Conservation (phyloP, 2,797 vertebrate genomes). For the Paedocypris micromegethes region DNA sequence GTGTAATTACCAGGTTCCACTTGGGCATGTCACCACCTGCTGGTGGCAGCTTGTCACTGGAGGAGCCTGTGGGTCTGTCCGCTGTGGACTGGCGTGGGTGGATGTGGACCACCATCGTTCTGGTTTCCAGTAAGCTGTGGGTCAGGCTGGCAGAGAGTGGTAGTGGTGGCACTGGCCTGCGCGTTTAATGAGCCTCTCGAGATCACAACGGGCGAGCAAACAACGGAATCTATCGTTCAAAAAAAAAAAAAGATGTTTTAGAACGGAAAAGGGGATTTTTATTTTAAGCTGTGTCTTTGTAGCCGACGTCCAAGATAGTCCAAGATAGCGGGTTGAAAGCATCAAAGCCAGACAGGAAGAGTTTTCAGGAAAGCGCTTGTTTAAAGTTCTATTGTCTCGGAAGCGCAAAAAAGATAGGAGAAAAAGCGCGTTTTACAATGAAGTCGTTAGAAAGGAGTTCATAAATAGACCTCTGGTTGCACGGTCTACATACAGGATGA, state of each 20-base stretch:
- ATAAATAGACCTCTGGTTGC: conserved; percentile 16
- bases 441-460: conserved; percentile 17
- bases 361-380: neutral
- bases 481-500: neutral
- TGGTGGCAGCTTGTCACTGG: conserved; percentile 64
- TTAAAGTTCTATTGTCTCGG: conserved; percentile 4
- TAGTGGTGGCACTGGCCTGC: conserved; percentile 22
- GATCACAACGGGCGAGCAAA: too few relatives aligned
- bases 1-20: conserved; percentile 66
- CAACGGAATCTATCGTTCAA: too few relatives aligned
- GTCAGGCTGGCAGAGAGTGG: conserved; percentile 24
- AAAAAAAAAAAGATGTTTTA: too few relatives aligned
- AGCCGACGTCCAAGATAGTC: too few relatives aligned
- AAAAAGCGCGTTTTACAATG: conserved; percentile 11
- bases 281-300: too few relatives aligned
- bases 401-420: neutral
- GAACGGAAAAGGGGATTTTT: too few relatives aligned
- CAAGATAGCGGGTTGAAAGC: neutral
- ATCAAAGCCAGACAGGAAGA: neutral
- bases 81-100: conserved; percentile 39
- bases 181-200: too few relatives aligned
- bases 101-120: conserved; percentile 36
- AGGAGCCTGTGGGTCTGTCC: conserved; percentile 38
- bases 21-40: conserved; percentile 75
- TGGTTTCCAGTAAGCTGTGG: conserved; percentile 37